These are phyloP conservation scores for Eugnorisma glareosa DNA, from an alignment of 2,888 invertebrate genomes.

Conservation along the genomic window DNA sequence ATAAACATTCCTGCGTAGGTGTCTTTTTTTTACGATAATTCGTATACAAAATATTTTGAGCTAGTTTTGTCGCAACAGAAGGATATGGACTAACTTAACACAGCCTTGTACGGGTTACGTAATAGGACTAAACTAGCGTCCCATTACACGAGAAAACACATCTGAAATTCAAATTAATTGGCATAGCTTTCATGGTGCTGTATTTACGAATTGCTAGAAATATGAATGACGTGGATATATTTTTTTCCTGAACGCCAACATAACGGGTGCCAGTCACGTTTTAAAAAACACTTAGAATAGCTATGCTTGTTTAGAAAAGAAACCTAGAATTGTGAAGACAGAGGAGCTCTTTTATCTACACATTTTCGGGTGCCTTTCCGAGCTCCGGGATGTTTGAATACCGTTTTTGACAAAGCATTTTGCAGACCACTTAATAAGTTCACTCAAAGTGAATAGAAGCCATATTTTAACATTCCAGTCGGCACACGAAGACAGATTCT, in stretches of 20 bases:
- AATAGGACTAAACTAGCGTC: constrained; percentile 7
- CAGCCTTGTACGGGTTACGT: constrained; percentile 23
- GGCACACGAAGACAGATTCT: neutral
- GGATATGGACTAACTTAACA: neutral
- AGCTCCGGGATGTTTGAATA: neutral
- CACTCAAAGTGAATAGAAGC: neutral
- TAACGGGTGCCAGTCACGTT: neutral
- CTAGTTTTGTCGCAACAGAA: neutral
- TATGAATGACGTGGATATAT: neutral
- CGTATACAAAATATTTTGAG: neutral
- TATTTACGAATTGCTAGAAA: neutral
- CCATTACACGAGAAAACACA: constrained; percentile 21
- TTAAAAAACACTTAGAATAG: no score
- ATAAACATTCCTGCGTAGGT: neutral
- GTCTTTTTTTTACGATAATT: neutral
- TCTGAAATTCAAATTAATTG: constrained; percentile 50
- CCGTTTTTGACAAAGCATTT: neutral
- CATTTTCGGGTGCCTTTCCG: neutral
- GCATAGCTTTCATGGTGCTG: constrained; percentile 6
- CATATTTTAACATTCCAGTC: neutral
- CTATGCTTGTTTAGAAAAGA: neutral
- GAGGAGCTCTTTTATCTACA: neutral
- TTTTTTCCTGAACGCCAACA: neutral
- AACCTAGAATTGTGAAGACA: neutral
- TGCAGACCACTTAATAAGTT: neutral